Evolutionary conservation across 2,797 vertebrate genomes (phyloP), one percentile per base, ranked within the genome.

Genomic region (Catharus ustulatus): DNA sequence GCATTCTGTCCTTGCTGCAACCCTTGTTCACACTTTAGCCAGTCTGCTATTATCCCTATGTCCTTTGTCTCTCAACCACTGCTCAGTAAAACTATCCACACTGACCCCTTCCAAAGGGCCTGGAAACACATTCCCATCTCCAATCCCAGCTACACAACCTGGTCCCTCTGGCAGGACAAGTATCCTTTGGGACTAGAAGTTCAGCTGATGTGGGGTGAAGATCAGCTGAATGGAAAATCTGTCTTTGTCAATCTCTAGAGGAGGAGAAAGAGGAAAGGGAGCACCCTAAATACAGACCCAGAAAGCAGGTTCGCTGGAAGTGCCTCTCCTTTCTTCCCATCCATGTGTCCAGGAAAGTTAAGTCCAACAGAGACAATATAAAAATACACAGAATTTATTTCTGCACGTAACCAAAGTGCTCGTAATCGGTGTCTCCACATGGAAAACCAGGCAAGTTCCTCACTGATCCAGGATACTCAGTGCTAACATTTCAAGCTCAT

Each of bases 341-440:
- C 7, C 20, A 0, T 1, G 1, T 23, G 9, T 17, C 32, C 30
- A 55, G 73, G 40, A 46, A 42, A 46, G 26, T 46, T 58, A 29
- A 22, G 27, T 61, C 59, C 30, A 57, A 54, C 13, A 89, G 59
- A 75, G 10, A 26, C 64, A 26, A 32, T 42, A 17, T 29, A 63
- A 83, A 90, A 82, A 49, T 3, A 36, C 6, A 5, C 1, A 2
- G 16, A 16, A 18, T 89, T 93, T 95, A 83, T 94, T 95, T 83
- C 36, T 38, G n/a, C 24, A n/a, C 7, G 0, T 26, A 76, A 78
- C 40, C 51, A 16, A 76, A 83, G 23, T 0, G 0, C 29, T 55
- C 0, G 0, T 26, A 49, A 38, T 72, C 42, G 18, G 29, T 18
- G 9, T 61, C 34, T 87, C 46, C n/a, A 42, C 48, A 26, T 22